Evolutionary conservation across 2,888 invertebrate species (phyloP), one percentile per base, ranked within the genome.

Genomic region (Endomychus coccineus): DNA sequence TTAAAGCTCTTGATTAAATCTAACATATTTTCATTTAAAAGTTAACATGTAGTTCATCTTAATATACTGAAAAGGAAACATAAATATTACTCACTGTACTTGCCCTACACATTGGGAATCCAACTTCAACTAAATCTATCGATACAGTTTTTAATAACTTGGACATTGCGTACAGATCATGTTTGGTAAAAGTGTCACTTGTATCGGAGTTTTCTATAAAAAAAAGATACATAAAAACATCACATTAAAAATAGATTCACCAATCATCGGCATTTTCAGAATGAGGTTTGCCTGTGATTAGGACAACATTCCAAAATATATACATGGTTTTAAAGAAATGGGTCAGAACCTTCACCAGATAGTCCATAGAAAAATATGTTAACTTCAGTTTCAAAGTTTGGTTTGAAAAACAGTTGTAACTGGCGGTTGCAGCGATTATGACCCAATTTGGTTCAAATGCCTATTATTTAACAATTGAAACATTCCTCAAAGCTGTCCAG

Each of bases 61-160:
- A n/a, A n/a, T n/a, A n/a, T n/a, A n/a, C n/a, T 10, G 14, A 17
- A 29, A 28, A n/a, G 22, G 15, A 44, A 40, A 31, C 2, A 27
- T n/a, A 6, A 24, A 24, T n/a, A n/a, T n/a, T 39, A 55, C 55
- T 46, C 49, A 63, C 57, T 13, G 53, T 45, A 44, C 58, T 62
- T 2, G 63, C 54, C 32, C 64, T 51, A 41, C 65, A 64, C 63
- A 67, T 64, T 9, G 67, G 66, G 54, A 64, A 67, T n/a, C 64
- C 66, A 10, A 64, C 48, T 41, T 66, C 66, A 25, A 67, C 60
- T 32, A 66, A 50, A 48, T 57, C 62, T 34, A 62, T 48, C 1
- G 65, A 58, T 2, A 65, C 56, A 34, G 51, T 58, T 42, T 64
- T 64, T 27, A 66, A 43, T 22, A 66, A 39, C 40, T 60, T 61